These are phyloP conservation scores for Coturnix japonica DNA, from an alignment of 2,113 vertebrate genomes.

Conservation along the genomic window DNA sequence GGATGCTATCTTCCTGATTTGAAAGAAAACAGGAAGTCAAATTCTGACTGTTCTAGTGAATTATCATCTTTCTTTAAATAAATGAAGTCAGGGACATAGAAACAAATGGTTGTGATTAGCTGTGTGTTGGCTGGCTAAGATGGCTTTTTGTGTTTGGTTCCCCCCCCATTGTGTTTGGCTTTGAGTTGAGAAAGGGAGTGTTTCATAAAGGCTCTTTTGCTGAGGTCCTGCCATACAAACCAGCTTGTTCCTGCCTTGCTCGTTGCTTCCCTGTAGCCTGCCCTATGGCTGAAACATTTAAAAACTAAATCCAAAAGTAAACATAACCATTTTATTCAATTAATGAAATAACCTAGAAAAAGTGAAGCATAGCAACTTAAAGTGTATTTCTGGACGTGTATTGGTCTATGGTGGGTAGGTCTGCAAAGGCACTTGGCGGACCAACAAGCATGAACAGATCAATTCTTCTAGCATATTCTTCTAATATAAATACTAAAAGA, in stretches of 20 bases:
- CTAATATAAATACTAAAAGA: constrained; percentile 82
- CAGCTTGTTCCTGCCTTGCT: background rate
- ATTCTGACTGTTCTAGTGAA: constrained; percentile 14
- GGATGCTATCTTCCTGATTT: constrained; percentile 18
- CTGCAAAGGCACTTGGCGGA: constrained; percentile 61
- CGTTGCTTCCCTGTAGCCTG: background rate
- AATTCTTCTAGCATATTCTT: constrained; percentile 77
- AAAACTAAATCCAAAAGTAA: constrained; percentile 21
- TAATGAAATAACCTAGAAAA: constrained; percentile 72
- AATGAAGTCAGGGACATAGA: constrained; percentile 67
- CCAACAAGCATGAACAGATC: constrained; percentile 60
- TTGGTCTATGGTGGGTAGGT: constrained; percentile 23
- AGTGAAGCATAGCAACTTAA: constrained; percentile 66
- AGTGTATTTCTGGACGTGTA: constrained; percentile 65
- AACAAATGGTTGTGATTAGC: constrained; percentile 12
- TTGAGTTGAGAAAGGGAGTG: background rate
- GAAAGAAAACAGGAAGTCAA: constrained; percentile 57
- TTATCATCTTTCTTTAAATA: constrained; percentile 65
- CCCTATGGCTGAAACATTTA: background rate
- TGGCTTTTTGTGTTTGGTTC: no score
- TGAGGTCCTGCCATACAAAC: background rate
- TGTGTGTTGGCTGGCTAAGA: constrained; percentile 1
- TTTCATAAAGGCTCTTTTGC: background rate
- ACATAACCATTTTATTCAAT: constrained; percentile 73
- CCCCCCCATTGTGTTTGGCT: background rate